Conservation (phyloP, 2,113 vertebrate species). For the Poeciliopsis prolifica region DNA sequence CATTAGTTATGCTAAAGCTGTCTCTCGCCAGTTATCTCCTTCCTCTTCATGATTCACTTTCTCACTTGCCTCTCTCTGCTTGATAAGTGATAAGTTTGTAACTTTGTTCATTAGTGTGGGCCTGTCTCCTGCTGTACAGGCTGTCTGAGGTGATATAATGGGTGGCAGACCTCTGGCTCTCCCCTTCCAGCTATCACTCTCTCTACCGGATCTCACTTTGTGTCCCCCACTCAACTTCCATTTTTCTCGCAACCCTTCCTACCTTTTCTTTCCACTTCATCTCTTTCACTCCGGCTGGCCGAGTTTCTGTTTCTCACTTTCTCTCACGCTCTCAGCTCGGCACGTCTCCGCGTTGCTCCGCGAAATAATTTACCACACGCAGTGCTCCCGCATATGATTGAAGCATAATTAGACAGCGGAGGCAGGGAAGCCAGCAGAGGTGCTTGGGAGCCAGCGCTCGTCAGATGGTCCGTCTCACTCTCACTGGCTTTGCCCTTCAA, state of each 20-base stretch:
- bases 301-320: constrained; percentile 37
- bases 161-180: constrained; percentile 45
- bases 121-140: constrained; percentile 53
- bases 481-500: constrained; percentile 75
- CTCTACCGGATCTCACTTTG: constrained; percentile 20
- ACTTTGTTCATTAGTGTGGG: constrained; percentile 71
- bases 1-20: constrained; percentile 27
- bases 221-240: constrained; percentile 15
- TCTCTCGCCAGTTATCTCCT: constrained; percentile 10
- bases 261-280: constrained; percentile 4
- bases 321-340: constrained; percentile 54
- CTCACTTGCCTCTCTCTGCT: constrained; percentile 25
- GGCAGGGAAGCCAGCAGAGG: constrained; percentile 72
- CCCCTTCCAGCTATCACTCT: constrained; percentile 16
- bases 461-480: constrained; percentile 78
- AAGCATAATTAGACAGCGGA: constrained; percentile 81
- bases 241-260: constrained; percentile 26
- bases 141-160: constrained; percentile 55
- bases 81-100: constrained; percentile 63
- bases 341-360: constrained; percentile 62
- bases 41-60: constrained; percentile 14
- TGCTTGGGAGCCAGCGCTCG: constrained; percentile 60
- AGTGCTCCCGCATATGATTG: constrained; percentile 77
- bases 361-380: constrained; percentile 81
- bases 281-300: constrained; percentile 27